These are phyloP conservation scores for Catocala sponsa DNA, from an alignment of 2,888 invertebrate genomes.

Conservation along the genomic window DNA sequence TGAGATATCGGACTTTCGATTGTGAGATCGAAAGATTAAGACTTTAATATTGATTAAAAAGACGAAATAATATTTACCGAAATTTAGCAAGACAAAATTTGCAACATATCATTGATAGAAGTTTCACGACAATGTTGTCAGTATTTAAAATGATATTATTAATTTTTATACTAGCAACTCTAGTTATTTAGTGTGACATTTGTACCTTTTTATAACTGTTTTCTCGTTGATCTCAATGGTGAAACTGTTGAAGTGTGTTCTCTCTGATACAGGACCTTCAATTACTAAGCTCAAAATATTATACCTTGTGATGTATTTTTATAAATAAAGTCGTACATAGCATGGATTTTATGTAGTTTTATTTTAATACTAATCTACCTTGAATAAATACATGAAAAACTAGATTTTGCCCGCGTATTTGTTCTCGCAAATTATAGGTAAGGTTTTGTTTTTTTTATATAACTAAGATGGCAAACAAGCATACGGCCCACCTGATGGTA, in stretches of 20 bases:
- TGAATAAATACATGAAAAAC: no score
- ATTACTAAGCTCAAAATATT: conserved; percentile 84
- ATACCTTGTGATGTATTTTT: conserved; percentile 87
- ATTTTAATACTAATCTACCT: conserved; percentile 9
- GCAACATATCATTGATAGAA: background rate
- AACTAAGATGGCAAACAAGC: no score
- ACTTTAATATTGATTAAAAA: no score
- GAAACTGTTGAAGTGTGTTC: conserved; percentile 81
- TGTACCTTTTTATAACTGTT: conserved; percentile 55
- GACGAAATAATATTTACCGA: no score
- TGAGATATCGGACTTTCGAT: no score
- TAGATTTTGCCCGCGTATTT: no score
- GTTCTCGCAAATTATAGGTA: no score
- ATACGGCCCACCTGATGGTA: no score
- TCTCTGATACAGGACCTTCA: conserved; percentile 82
- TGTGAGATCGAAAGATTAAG: no score
- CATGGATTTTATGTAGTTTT: conserved; percentile 30
- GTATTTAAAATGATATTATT: conserved; percentile 26
- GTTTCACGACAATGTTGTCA: conserved; percentile 25
- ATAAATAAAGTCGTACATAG: conserved; percentile 73
- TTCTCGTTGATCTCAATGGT: conserved; percentile 76
- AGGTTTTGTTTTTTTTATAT: no score
- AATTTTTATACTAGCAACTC: conserved; percentile 38
- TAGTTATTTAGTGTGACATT: conserved; percentile 56
- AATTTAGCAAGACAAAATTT: no score